Base-by-base conservation (phyloP, 2,113 vertebrate species). In the Centropus bengalensis region DNA sequence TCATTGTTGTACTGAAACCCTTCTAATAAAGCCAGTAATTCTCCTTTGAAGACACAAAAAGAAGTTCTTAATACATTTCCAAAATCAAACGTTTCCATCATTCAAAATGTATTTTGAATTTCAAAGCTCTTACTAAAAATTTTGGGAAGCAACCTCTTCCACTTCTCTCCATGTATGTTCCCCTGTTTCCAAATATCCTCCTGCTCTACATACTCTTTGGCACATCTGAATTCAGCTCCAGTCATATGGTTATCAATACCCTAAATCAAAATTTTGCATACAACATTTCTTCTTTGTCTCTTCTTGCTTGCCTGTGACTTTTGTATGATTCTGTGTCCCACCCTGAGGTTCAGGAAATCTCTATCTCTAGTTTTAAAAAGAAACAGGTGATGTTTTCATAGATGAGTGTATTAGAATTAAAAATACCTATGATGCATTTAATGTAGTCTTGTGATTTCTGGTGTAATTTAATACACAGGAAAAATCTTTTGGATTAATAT, bases 301-400 rank as follows among this genome's bases (percentile, higher is more conserved):
- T n/a, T 83, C 27, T n/a, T 77, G 49, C 27, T n/a, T 88, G 21
- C 12, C 40, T 77, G 9, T 55, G 36, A 69, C 7, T 66, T 88
- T 67, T 86, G 21, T 24, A 59, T 1, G 2, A 32, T 56, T 91
- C 70, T 42, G 16, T 36, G 36, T 68, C 44, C 17, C 47, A 56
- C 20, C 18, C 40, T 60, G 44, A 89, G 52, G 62, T 64, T 66
- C 64, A 66, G 64, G 20, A 3, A 0, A 60, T 36, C 51, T 76
- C 33, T 45, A 15, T 51, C 74, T 64, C 71, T 30, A 59, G 42
- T 74, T 94, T 85, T 91, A 91, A 93, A 93, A 73, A 83, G 47
- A 93, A 96, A 42, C 63, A 91, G 78, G 82, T 87, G 56, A 77
- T 96, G 51, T 96, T 96, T 96, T 96, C 84, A 59, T 96, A 96